Conservation (phyloP, 2,888 invertebrate species). For the Lycaena phlaeas region DNA sequence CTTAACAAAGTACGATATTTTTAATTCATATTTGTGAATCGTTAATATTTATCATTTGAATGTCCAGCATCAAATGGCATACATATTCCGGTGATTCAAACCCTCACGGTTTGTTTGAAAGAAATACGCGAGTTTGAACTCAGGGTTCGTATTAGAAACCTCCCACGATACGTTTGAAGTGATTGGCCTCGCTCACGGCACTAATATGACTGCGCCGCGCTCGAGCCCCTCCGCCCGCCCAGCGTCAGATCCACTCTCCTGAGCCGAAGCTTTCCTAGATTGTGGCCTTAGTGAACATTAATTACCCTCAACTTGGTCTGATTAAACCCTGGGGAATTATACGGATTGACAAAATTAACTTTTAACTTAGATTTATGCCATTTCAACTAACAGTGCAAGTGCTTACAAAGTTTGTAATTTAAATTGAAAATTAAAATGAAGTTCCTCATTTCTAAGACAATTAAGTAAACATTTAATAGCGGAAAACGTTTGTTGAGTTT, state of each 20-base stretch:
- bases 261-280: conserved; percentile 67
- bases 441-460: too few relatives aligned
- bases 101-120: too few relatives aligned
- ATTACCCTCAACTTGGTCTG: conserved; percentile 71
- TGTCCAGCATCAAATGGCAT: too few relatives aligned
- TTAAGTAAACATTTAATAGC: too few relatives aligned
- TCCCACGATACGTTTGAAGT: background rate
- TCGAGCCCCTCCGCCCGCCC: conserved; percentile 25
- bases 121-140: too few relatives aligned
- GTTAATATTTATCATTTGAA: too few relatives aligned
- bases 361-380: conserved; percentile 68
- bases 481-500: too few relatives aligned
- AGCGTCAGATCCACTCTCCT: conserved; percentile 48
- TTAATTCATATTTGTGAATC: too few relatives aligned
- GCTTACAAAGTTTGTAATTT: conserved; percentile 22
- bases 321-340: conserved; percentile 73
- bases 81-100: too few relatives aligned
- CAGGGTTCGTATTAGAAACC: background rate
- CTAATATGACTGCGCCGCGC: conserved; percentile 36
- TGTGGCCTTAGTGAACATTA: conserved; percentile 71
- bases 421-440: too few relatives aligned
- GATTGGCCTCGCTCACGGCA: conserved; percentile 43
- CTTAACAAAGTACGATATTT: background rate
- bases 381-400: conserved; percentile 28
- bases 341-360: conserved; percentile 72